These are phyloP conservation scores for Bergia sp. DNA, from an alignment of 92 coral and sea anemone species.

Conservation along the genomic window DNA sequence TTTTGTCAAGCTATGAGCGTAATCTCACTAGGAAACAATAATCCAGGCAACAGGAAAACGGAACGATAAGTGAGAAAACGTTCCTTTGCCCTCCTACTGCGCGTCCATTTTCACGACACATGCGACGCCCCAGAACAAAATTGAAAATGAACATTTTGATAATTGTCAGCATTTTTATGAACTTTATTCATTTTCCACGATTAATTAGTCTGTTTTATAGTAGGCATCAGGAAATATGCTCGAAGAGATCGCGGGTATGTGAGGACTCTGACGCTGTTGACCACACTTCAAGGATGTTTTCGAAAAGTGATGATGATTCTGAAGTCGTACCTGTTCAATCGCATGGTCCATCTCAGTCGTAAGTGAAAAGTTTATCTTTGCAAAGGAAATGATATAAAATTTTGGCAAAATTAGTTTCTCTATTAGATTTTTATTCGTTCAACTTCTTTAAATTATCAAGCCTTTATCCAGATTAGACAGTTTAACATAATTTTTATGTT, in stretches of 20 bases:
- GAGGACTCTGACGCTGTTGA: neutral
- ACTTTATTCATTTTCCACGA: neutral
- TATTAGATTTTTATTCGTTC: conserved; percentile 5
- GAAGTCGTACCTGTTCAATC: neutral
- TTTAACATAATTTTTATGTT: neutral
- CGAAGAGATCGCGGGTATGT: too few relatives aligned
- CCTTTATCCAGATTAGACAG: neutral
- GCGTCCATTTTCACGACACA: neutral
- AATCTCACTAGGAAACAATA: neutral
- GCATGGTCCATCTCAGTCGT: neutral
- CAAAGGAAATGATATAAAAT: conserved; percentile 5
- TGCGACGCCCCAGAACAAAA: neutral
- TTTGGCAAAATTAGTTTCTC: neutral
- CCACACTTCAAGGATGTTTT: neutral
- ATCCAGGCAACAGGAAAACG: neutral
- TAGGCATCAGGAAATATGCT: neutral
- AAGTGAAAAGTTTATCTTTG: conserved; percentile 2
- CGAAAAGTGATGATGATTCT: neutral
- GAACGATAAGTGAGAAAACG: neutral
- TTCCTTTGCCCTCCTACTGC: neutral
- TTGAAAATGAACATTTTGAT: neutral
- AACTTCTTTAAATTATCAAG: conserved; percentile 5
- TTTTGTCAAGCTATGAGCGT: neutral
- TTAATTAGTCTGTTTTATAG: neutral
- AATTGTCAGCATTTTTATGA: neutral